Conservation (phyloP, 2,113 vertebrate genomes). For the Camelus bactrianus region DNA sequence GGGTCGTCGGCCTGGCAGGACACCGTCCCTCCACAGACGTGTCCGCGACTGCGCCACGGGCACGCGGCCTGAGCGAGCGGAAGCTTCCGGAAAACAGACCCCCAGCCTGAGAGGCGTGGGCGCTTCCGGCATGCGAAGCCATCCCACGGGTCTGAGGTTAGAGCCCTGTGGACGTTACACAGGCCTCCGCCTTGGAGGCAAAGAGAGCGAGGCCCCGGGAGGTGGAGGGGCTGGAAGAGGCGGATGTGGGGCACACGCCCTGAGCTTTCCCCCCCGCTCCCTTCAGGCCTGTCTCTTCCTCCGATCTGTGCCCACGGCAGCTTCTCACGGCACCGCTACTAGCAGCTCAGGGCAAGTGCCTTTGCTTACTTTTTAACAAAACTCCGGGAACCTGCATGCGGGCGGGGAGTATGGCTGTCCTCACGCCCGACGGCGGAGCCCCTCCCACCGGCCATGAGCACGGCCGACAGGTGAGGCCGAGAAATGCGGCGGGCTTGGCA, state of each 20-base stretch:
- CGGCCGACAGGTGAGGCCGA: background rate
- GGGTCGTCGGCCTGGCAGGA: rapidly evolving
- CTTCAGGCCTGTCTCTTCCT: background rate
- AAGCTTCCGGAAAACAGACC: background rate
- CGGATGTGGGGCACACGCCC: rapidly evolving
- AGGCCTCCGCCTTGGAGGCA: rapidly evolving
- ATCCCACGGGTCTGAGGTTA: rapidly evolving
- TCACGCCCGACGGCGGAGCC: background rate
- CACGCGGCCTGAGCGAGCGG: rapidly evolving
- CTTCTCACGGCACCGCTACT: rapidly evolving
- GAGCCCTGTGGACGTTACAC: rapidly evolving
- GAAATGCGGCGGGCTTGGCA: background rate
- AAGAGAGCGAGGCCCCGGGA: rapidly evolving
- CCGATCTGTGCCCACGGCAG: rapidly evolving
- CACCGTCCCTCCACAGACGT: background rate
- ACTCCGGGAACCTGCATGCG: too few species aligned
- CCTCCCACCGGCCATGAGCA: background rate
- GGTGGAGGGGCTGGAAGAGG: too few species aligned
- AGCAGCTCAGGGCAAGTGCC: too few species aligned
- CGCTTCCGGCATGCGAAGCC: background rate
- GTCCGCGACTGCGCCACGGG: rapidly evolving
- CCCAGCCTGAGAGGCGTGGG: rapidly evolving
- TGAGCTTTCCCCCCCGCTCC: rapidly evolving
- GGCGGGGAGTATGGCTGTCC: background rate
- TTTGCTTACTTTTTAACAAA: background rate